phyloP scores from a whole-genome alignment of 2,888 invertebrate species.

The Caenorhabditis panamensis region DNA sequence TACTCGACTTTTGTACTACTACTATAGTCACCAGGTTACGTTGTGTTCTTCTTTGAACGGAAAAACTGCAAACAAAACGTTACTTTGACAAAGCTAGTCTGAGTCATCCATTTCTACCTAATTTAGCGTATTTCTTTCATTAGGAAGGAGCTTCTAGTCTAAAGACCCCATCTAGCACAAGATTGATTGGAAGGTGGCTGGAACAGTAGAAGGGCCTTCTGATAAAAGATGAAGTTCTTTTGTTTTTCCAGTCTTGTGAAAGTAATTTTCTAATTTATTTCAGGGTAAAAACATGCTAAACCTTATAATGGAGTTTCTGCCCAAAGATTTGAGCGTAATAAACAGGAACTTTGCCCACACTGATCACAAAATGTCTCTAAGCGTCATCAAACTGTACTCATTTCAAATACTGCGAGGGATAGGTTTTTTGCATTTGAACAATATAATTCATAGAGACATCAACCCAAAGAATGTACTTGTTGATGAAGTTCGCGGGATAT shows the following conservation, averaged over 20 bases:
- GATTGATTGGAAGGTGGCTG: too few relatives aligned
- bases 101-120: too few relatives aligned
- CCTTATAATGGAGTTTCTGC: constrained; percentile 66
- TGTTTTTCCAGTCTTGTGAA: too few relatives aligned
- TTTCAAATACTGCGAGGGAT: constrained; percentile 66
- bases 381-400: constrained; percentile 60
- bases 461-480: constrained; percentile 73
- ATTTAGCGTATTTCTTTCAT: too few relatives aligned
- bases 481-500: constrained; percentile 67
- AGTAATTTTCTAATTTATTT: too few relatives aligned
- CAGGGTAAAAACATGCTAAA: constrained; percentile 12
- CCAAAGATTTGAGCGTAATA: constrained; percentile 51
- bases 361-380: constrained; percentile 41
- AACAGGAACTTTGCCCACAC: constrained; percentile 44
- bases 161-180: too few relatives aligned
- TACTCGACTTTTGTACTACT: constrained; percentile 56
- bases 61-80: constrained; percentile 7
- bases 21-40: constrained; percentile 26
- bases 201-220: too few relatives aligned
- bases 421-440: constrained; percentile 59
- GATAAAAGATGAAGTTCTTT: too few relatives aligned
- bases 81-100: too few relatives aligned
- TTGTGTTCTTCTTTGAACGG: too few relatives aligned
- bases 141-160: too few relatives aligned
- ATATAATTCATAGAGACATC: constrained; percentile 67